Evolutionary conservation across 2,113 vertebrate species (phyloP), one percentile per base, ranked within the genome.

Genomic region (Fregata magnificens): DNA sequence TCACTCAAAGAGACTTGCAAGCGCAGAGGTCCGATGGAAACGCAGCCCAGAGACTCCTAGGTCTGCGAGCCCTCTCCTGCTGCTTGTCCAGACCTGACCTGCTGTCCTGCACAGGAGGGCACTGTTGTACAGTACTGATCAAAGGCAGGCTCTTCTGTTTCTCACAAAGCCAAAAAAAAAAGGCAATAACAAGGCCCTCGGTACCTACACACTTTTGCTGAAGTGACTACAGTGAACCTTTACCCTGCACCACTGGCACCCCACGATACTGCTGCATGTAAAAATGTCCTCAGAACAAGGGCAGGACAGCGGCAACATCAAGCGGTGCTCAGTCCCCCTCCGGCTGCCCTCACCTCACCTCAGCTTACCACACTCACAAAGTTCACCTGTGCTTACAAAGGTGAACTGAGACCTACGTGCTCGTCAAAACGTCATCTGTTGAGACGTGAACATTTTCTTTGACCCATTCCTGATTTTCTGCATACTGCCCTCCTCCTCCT

Each of bases 341-440:
- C 0, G 0, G 4, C 26, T 69, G 72, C 55, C 72, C 56, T 44
- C 6, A 2, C 29, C 58, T 55, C 32, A 26, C 4, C 5, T 59
- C 80, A 17, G 1, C 29, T 70, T 53, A 14, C 45, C 82, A 8
- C 0, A 0, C 21, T 67, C 38, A 40, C 56, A 56, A 71, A 91
- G 63, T 45, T 81, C 85, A 93, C 13, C 34, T 7, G 6, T 1
- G 1, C 49, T 67, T 15, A 9, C 7, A 19, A 63, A 71, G 80
- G 56, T 94, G 78, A 88, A 45, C 49, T 22, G 4, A 83, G 90
- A 73, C 40, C 71, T 62, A 74, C 62, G 40, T 15, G 7, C 53
- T 65, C 7, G 1, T 44, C 52, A 52, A 81, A 88, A 14, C 3
- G 2, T 79, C 53, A 15, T 53, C 67, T 61, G 8, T 36, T 26